Evolutionary conservation across 2,888 invertebrate genomes (phyloP).

Genomic region (Spicauda simplicius): DNA sequence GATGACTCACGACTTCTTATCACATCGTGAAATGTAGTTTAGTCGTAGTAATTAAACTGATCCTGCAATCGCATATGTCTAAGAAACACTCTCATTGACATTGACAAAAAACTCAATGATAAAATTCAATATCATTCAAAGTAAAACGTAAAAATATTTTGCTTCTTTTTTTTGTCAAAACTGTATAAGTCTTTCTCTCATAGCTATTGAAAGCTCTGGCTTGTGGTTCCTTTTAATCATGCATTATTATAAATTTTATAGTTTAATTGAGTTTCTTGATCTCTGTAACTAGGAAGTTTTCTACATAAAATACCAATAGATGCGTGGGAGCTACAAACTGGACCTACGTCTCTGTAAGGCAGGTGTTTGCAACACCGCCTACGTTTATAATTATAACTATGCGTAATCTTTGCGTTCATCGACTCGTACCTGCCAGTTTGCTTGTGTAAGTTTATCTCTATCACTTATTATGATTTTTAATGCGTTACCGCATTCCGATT

Average conservation of each 20-base stretch:
- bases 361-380: conserved; percentile 53
- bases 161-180: too few species aligned
- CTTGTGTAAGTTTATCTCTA: conserved; percentile 50
- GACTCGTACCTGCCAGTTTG: conserved; percentile 44
- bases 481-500: conserved; percentile 47
- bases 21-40: conserved; percentile 9
- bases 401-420: conserved; percentile 54
- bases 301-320: not conserved
- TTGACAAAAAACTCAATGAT: too few species aligned
- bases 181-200: too few species aligned
- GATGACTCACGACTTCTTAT: conserved; percentile 33
- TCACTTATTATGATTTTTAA: conserved; percentile 49
- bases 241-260: too few species aligned
- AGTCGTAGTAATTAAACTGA: not conserved
- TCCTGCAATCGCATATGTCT: not conserved
- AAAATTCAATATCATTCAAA: too few species aligned
- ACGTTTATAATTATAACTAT: conserved; percentile 47
- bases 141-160: too few species aligned
- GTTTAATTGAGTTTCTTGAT: too few species aligned
- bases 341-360: conserved; percentile 39
- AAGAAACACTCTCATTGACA: too few species aligned
- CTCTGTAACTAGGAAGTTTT: not conserved
- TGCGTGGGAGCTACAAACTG: conserved; percentile 30
- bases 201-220: too few species aligned
- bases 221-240: too few species aligned